A percentile compares a stretch with the other conserved stretches of the same genome.
phyloP scores from a whole-genome alignment of 2,113 vertebrate species.

The Galbula dea region DNA sequence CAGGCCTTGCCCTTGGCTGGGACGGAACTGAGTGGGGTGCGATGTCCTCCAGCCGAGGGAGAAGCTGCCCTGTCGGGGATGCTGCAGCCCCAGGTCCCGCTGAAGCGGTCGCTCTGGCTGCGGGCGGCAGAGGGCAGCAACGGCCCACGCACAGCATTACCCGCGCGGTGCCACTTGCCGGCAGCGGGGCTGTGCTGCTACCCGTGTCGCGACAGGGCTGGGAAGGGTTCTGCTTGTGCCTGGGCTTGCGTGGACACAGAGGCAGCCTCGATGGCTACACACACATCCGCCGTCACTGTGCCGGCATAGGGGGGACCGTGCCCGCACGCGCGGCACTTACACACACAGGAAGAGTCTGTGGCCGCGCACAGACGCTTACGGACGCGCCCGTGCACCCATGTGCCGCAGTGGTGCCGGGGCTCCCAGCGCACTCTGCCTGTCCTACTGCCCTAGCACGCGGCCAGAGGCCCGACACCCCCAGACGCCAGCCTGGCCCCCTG shows the following conservation, averaged over 20 bases:
- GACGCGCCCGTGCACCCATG: accelerated
- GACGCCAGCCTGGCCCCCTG: neutral
- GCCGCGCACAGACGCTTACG: neutral
- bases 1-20: neutral
- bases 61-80: neutral
- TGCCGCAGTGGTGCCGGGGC: neutral
- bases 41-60: too few relatives aligned
- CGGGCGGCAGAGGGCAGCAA: constrained; percentile 52
- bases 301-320: neutral
- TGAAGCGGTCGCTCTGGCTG: neutral
- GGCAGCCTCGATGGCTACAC: neutral
- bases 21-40: neutral
- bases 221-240: neutral
- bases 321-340: accelerated
- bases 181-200: neutral
- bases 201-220: neutral
- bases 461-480: constrained; percentile 6
- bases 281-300: neutral
- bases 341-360: neutral
- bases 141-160: neutral
- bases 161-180: neutral
- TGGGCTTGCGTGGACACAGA: neutral
- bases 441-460: constrained; percentile 28
- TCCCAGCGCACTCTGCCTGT: constrained; percentile 1
- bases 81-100: neutral